Evolutionary conservation across 2,113 vertebrate species (phyloP).

Genomic region (Cnemophilus loriae): DNA sequence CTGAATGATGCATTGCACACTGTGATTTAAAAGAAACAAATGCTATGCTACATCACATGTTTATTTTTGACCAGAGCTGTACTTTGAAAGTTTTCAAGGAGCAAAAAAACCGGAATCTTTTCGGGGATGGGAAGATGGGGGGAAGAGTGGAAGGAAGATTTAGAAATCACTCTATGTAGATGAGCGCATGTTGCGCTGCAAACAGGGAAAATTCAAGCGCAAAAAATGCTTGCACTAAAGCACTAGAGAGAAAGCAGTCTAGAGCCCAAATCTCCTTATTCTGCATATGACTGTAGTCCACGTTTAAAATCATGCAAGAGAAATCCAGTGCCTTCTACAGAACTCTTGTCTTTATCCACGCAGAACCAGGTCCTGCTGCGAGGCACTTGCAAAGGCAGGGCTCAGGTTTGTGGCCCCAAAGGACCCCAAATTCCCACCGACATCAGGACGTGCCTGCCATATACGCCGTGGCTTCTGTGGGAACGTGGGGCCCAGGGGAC

Average conservation of each 20-base stretch:
- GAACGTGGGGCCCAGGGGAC: background rate
- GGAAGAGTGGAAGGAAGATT: background rate
- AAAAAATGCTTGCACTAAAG: conserved; percentile 43
- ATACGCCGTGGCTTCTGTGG: background rate
- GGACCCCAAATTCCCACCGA: background rate
- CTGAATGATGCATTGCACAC: conserved; percentile 74
- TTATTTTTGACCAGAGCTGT: conserved; percentile 75
- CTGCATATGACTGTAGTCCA: conserved; percentile 59
- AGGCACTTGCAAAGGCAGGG: conserved; percentile 50
- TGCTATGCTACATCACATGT: conserved; percentile 69
- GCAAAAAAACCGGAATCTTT: conserved; percentile 66
- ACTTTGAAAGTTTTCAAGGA: conserved; percentile 67
- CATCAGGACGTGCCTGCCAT: background rate
- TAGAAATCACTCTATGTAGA: background rate
- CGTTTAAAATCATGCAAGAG: conserved; percentile 64
- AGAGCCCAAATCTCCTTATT: conserved; percentile 55
- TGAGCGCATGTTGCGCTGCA: background rate
- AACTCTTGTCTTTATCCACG: conserved; percentile 70
- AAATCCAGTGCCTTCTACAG: conserved; percentile 80
- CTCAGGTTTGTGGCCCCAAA: background rate
- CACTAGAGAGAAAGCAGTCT: conserved; percentile 3
- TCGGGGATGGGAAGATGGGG: background rate
- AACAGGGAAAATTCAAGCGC: background rate
- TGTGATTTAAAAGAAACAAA: conserved; percentile 74
- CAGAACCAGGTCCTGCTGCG: conserved; percentile 61